Evolutionary conservation across 2,888 invertebrate genomes (phyloP).

Genomic region (Nowickia ferox): DNA sequence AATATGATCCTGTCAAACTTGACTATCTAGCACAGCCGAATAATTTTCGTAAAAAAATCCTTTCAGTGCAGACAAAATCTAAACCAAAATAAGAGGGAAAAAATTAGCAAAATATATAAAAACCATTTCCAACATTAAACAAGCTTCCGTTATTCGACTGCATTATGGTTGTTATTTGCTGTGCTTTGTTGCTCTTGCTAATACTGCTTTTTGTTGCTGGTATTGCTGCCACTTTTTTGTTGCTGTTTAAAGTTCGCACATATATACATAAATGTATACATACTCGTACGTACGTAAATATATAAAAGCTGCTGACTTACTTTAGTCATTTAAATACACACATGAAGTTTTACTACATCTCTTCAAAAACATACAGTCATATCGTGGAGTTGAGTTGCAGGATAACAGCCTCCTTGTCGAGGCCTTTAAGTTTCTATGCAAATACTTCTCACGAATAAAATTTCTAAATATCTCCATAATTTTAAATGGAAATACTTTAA

Average conservation of each 20-base stretch:
- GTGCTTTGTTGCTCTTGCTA: constrained; percentile 3
- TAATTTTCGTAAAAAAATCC: neutral
- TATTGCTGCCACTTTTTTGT: constrained; percentile 18
- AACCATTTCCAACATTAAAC: constrained; percentile 63
- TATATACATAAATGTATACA: constrained; percentile 6
- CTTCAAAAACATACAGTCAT: neutral
- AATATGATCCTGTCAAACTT: too few species aligned
- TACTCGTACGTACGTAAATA: too few species aligned
- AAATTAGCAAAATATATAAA: constrained; percentile 39
- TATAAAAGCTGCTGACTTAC: constrained; percentile 43
- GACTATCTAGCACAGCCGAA: too few species aligned
- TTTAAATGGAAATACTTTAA: too few species aligned
- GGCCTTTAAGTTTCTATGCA: neutral
- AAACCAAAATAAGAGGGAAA: constrained; percentile 9
- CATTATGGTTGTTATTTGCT: constrained; percentile 47
- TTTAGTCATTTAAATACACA: constrained; percentile 40
- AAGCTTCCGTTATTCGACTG: constrained; percentile 49
- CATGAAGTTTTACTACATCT: neutral
- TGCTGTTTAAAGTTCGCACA: constrained; percentile 40
- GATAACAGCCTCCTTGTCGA: too few species aligned
- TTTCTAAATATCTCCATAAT: too few species aligned
- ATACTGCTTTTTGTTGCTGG: constrained; percentile 26
- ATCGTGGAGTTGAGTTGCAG: neutral
- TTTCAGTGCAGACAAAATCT: constrained; percentile 31
- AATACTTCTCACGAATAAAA: too few species aligned